phyloP scores from a whole-genome alignment of 2,797 vertebrate species.

The Sitta carolinensis region DNA sequence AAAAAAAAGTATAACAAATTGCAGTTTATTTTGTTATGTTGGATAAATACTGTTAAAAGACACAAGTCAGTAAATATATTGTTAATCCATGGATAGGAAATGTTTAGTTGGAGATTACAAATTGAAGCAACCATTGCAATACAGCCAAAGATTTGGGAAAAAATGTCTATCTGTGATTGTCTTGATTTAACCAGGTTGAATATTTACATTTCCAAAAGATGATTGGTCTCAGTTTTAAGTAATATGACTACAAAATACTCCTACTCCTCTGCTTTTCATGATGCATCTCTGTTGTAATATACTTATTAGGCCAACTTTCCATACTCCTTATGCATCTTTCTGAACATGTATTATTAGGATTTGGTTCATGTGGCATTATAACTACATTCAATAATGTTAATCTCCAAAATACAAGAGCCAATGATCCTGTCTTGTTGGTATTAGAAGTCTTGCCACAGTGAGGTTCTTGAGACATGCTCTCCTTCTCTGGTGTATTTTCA shows the following conservation, averaged over 20 bases:
- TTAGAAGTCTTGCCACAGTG: background rate
- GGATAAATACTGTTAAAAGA: slow-evolving; percentile 87
- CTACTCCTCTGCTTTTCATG: background rate
- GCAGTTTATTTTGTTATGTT: slow-evolving; percentile 99
- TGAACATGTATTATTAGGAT: background rate
- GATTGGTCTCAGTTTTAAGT: slow-evolving; percentile 14
- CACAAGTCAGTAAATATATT: slow-evolving; percentile 86
- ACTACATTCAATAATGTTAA: background rate
- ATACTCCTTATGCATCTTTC: background rate
- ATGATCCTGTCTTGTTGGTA: background rate
- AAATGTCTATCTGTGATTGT: slow-evolving; percentile 81
- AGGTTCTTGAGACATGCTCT: background rate
- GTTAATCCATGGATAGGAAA: slow-evolving; percentile 91
- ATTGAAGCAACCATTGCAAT: slow-evolving; percentile 93
- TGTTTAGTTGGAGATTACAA: slow-evolving; percentile 92
- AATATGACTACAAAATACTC: background rate
- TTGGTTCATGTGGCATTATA: background rate
- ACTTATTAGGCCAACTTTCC: background rate
- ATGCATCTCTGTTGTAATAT: background rate
- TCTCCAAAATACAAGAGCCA: background rate
- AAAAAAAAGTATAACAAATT: slow-evolving; percentile 85
- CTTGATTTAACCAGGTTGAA: slow-evolving; percentile 78
- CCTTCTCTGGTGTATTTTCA: background rate
- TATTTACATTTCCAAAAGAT: slow-evolving; percentile 36
- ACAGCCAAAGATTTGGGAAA: slow-evolving; percentile 88